phyloP scores from a whole-genome alignment of 2,797 vertebrate genomes.

The Atherinosoma microstoma region DNA sequence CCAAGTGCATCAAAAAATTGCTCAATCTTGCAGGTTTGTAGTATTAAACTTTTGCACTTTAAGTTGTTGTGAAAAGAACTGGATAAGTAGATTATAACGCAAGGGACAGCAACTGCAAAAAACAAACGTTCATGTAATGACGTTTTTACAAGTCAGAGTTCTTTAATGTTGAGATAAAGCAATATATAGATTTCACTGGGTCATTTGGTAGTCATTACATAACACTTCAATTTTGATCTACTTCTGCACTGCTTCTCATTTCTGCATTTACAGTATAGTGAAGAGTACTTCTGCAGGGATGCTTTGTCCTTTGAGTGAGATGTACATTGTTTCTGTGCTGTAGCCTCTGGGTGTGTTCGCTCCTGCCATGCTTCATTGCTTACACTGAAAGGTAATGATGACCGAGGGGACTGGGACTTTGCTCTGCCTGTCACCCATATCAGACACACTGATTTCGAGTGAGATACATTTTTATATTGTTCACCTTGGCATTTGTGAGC shows the following conservation, averaged over 20 bases:
- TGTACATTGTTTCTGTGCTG: slow-evolving; percentile 56
- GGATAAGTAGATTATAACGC: not conserved
- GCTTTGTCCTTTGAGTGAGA: slow-evolving; percentile 65
- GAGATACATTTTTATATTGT: slow-evolving; percentile 62
- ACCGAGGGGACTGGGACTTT: slow-evolving; percentile 68
- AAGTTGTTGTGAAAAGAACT: not conserved
- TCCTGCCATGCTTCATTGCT: slow-evolving; percentile 63
- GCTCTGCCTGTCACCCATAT: slow-evolving; percentile 58
- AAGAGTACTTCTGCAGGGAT: slow-evolving; percentile 51
- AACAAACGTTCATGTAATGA: not conserved
- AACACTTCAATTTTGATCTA: slow-evolving; percentile 26
- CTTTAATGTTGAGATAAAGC: not conserved
- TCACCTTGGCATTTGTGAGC: slow-evolving; percentile 32
- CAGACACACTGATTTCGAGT: slow-evolving; percentile 58
- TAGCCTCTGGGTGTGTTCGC: slow-evolving; percentile 63
- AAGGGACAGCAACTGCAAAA: not conserved
- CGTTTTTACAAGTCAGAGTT: not conserved
- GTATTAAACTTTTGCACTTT: not conserved
- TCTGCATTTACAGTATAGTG: slow-evolving; percentile 23
- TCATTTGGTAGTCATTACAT: slow-evolving; percentile 4
- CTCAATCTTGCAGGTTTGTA: not conserved
- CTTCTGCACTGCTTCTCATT: slow-evolving; percentile 37
- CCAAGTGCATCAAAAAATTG: not conserved
- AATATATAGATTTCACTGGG: not conserved
- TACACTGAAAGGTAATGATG: slow-evolving; percentile 78